A percentile compares a stretch with the other conserved stretches of the same genome.
phyloP scores from a whole-genome alignment of 1,140 invertebrate genomes.

The Trachymyrmex cornetzi region DNA sequence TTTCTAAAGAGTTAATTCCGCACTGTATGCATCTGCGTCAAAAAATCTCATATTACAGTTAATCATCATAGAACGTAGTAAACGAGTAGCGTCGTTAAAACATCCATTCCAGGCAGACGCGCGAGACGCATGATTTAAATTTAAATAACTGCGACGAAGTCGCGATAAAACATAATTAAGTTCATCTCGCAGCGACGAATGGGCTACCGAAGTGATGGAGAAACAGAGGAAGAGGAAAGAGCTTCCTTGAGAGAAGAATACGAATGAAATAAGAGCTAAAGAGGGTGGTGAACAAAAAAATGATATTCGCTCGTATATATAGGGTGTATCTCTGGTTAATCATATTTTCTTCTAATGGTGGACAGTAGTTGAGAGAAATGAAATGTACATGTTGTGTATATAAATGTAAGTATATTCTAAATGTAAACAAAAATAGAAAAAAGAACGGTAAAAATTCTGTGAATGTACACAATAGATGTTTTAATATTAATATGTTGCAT shows the following conservation, averaged over 20 bases:
- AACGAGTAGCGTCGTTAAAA: conserved; percentile 71
- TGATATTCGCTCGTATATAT: conserved; percentile 16
- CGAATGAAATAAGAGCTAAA: background rate
- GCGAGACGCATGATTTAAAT: conserved; percentile 75
- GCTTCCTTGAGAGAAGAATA: conserved; percentile 46
- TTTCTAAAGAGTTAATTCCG: background rate
- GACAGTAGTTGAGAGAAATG: background rate
- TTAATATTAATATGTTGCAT: background rate
- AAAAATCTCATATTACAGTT: conserved; percentile 8
- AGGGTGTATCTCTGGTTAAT: conserved; percentile 14
- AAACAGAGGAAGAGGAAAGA: conserved; percentile 39
- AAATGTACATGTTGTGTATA: background rate
- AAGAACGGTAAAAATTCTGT: background rate
- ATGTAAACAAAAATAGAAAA: background rate
- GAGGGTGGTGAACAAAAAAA: conserved; percentile 9
- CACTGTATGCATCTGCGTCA: background rate
- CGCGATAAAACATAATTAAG: conserved; percentile 84
- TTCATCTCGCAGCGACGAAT: conserved; percentile 68
- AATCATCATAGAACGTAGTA: conserved; percentile 35
- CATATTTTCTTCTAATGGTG: background rate
- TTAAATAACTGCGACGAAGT: conserved; percentile 81
- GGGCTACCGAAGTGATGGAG: conserved; percentile 62
- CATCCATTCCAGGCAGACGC: conserved; percentile 45
- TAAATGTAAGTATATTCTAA: background rate
- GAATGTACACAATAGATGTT: background rate